These are phyloP conservation scores for Platysteira castanea DNA, from an alignment of 2,113 vertebrate genomes.

Conservation along the genomic window DNA sequence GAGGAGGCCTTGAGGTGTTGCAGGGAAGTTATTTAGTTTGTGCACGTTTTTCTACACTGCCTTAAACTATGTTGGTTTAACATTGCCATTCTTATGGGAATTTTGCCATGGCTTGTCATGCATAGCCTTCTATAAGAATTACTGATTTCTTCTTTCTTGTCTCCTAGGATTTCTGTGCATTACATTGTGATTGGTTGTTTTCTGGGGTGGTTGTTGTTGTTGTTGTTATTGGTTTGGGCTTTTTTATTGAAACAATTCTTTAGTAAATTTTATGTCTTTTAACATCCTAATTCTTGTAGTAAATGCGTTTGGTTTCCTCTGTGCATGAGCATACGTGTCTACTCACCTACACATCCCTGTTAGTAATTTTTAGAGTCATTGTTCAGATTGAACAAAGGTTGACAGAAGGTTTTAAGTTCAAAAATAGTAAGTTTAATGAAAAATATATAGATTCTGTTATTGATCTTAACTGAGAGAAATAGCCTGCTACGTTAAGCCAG, in stretches of 20 bases:
- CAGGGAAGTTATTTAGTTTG: background rate
- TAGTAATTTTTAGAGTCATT: background rate
- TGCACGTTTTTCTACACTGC: background rate
- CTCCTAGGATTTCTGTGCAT: background rate
- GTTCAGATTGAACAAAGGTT: background rate
- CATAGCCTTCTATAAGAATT: background rate
- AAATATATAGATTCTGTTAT: background rate
- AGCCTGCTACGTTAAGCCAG: background rate
- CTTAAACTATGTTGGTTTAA: background rate
- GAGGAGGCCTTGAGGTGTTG: background rate
- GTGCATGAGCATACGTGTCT: background rate
- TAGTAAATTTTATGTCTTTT: background rate
- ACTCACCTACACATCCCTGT: fast-evolving
- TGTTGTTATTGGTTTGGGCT: background rate
- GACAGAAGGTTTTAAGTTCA: background rate
- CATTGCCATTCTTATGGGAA: background rate
- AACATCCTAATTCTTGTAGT: background rate
- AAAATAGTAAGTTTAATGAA: background rate
- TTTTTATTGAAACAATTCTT: background rate
- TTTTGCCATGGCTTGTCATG: background rate
- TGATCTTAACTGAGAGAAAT: background rate
- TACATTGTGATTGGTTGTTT: background rate
- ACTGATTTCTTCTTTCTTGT: background rate
- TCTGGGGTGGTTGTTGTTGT: background rate
- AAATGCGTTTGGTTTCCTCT: background rate